Evolutionary conservation across 2,888 invertebrate species (phyloP).

Genomic region (Andrena trimmerana): DNA sequence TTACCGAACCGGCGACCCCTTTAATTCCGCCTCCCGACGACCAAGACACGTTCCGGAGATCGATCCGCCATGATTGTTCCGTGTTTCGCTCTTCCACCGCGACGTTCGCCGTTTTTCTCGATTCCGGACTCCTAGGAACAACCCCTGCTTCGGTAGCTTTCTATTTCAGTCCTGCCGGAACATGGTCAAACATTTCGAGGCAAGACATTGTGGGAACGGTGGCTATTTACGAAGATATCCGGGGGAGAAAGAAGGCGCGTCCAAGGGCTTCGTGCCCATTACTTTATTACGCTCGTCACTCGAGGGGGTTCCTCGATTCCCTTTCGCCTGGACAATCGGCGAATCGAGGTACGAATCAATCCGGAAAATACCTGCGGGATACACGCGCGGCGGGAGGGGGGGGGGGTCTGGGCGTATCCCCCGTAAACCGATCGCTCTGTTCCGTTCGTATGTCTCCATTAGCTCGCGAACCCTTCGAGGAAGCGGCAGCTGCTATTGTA

Average conservation of each 20-base stretch:
- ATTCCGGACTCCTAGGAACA: too few relatives aligned
- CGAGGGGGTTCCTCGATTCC: conserved; percentile 39
- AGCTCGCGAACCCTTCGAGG: conserved; percentile 59
- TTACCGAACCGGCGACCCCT: conserved; percentile 82
- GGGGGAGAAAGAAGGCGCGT: conserved; percentile 36
- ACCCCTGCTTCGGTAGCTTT: not conserved
- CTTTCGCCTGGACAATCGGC: conserved; percentile 23
- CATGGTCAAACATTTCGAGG: conserved; percentile 9
- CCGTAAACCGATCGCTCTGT: conserved; percentile 53
- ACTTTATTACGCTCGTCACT: conserved; percentile 63
- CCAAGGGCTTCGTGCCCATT: conserved; percentile 46
- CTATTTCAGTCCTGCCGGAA: not conserved
- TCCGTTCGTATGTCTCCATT: conserved; percentile 71
- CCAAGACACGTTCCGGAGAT: conserved; percentile 80
- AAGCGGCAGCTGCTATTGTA: conserved; percentile 51
- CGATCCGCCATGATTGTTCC: conserved; percentile 54
- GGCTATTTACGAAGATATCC: not conserved
- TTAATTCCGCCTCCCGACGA: conserved; percentile 79
- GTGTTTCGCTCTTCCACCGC: not conserved
- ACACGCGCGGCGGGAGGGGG: conserved; percentile 15
- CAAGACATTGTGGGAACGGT: not conserved
- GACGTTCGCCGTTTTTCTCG: not conserved
- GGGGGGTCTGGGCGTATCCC: conserved; percentile 62
- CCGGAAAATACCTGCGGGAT: conserved; percentile 51
- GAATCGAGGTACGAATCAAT: conserved; percentile 74